phyloP scores from a whole-genome alignment of 2,113 vertebrate species.

The Antechinus stuartii region DNA sequence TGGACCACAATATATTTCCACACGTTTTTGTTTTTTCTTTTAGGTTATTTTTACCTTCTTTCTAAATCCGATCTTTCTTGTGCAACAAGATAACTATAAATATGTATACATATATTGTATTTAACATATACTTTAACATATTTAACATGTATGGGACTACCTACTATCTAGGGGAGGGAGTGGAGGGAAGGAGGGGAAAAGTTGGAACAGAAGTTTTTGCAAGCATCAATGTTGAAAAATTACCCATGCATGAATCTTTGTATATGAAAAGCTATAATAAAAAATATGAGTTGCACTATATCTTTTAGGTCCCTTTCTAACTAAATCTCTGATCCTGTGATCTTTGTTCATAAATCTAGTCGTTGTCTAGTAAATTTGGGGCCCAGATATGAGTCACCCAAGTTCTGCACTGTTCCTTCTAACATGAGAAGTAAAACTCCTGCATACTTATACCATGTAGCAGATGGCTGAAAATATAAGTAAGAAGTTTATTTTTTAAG shows the following conservation, averaged over 20 bases:
- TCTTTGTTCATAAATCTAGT: background rate
- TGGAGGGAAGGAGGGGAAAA: too few species aligned
- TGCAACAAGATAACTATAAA: too few species aligned
- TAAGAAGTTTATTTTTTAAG: conserved; percentile 11
- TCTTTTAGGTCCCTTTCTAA: background rate
- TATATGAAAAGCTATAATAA: background rate
- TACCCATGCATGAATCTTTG: background rate
- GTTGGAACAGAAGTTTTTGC: too few species aligned
- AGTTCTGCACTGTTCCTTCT: background rate
- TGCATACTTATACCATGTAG: background rate
- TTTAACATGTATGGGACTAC: too few species aligned
- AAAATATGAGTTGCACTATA: background rate
- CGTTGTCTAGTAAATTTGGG: background rate
- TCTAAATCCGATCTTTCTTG: too few species aligned
- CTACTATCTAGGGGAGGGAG: too few species aligned
- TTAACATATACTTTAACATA: too few species aligned
- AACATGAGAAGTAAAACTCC: background rate
- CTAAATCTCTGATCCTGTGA: background rate
- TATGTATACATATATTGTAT: too few species aligned
- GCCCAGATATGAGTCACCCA: background rate
- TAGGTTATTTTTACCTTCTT: too few species aligned
- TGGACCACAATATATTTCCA: too few species aligned
- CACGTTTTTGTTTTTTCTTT: too few species aligned
- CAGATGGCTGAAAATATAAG: background rate
- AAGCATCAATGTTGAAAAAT: too few species aligned